Evolutionary conservation across 2,113 vertebrate species (phyloP).

Genomic region (Coryphaenoides rupestris): DNA sequence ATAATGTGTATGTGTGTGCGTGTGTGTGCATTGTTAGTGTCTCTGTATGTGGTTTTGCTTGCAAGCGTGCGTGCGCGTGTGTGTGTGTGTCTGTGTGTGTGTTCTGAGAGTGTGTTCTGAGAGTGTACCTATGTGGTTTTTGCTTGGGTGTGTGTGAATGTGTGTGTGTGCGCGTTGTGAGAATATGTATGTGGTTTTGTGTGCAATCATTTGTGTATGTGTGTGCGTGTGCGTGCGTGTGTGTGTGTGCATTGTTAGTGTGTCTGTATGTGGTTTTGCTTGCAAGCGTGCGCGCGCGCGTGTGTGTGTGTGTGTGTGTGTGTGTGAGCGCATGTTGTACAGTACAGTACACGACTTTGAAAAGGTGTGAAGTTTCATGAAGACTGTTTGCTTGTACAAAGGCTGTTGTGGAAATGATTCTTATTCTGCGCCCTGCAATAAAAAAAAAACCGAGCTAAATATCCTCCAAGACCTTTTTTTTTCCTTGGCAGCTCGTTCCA

Average conservation of each 20-base stretch:
- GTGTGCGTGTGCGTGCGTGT: too few relatives aligned
- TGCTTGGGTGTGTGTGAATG: too few relatives aligned
- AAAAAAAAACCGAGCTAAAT: conserved; percentile 53
- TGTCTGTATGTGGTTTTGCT: conserved; percentile 4
- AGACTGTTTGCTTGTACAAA: conserved; percentile 24
- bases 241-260: not conserved
- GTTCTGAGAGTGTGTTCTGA: too few relatives aligned
- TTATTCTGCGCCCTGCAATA: conserved; percentile 45
- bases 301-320: conserved; percentile 20
- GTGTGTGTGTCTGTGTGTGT: conserved; percentile 21
- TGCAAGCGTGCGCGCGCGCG: conserved; percentile 5
- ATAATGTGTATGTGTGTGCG: conserved; percentile 16
- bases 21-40: not conserved
- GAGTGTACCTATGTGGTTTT: too few relatives aligned
- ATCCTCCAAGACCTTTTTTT: conserved; percentile 27
- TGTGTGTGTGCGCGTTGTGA: not conserved
- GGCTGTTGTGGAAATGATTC: conserved; percentile 36
- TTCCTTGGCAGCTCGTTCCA: conserved; percentile 7
- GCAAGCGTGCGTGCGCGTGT: conserved; percentile 5
- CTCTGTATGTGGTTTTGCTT: conserved; percentile 5
- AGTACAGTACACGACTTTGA: conserved; percentile 18
- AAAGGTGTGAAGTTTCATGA: conserved; percentile 24
- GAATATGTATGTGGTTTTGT: too few relatives aligned
- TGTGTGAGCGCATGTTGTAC: too few relatives aligned
- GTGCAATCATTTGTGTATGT: conserved; percentile 11